Percentiles rank a stretch among this genome's conserved stretches.
These are phyloP conservation scores for Crocallis elinguaria DNA, from an alignment of 2,888 invertebrate genomes.

Conservation along the genomic window DNA sequence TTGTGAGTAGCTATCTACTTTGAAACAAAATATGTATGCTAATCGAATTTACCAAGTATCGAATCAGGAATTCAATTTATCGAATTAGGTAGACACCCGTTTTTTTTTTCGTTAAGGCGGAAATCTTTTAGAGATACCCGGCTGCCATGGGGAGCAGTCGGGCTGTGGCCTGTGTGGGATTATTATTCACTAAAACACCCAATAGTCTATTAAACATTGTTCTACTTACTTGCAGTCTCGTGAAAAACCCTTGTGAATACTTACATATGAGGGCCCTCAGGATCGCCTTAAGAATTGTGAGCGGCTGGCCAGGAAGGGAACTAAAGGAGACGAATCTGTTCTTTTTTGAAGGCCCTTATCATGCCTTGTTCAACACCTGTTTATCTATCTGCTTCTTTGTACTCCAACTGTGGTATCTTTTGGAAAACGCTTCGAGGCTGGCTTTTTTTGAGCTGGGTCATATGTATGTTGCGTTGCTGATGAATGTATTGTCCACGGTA, in stretches of 20 bases:
- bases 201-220: too few relatives aligned
- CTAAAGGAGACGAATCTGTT: conserved; percentile 37
- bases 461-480: conserved; percentile 37
- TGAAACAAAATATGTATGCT: too few relatives aligned
- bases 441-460: conserved; percentile 40
- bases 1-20: conserved; percentile 3
- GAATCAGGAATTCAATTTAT: too few relatives aligned
- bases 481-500: conserved; percentile 36
- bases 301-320: conserved; percentile 43
- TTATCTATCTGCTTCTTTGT: conserved; percentile 32
- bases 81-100: too few relatives aligned
- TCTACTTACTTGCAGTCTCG: conserved; percentile 39
- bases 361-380: conserved; percentile 30
- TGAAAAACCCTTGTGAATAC: conserved; percentile 35
- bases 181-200: too few relatives aligned
- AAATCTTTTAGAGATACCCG: too few relatives aligned
- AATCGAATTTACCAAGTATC: too few relatives aligned
- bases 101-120: too few relatives aligned
- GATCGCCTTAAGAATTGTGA: conserved; percentile 36
- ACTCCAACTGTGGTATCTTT: conserved; percentile 32
- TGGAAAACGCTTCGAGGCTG: conserved; percentile 21
- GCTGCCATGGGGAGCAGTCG: too few relatives aligned
- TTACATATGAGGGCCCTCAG: conserved; percentile 39
- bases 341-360: conserved; percentile 23
- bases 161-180: too few relatives aligned